These are phyloP conservation scores for Takifugu bimaculatus DNA, from an alignment of 2,113 vertebrate species.

Conservation along the genomic window DNA sequence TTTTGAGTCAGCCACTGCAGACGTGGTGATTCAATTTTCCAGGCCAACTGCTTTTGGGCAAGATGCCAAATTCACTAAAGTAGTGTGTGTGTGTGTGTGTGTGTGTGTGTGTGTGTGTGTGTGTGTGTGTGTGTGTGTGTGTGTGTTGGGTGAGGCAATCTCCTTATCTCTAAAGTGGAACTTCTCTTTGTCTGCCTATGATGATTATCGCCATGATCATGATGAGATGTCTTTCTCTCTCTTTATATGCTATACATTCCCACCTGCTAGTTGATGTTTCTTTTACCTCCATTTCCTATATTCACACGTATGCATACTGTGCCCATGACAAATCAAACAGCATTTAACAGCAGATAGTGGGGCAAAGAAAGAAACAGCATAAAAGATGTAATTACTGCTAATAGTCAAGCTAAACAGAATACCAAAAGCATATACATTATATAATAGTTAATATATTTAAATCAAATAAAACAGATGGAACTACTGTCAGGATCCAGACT, in stretches of 20 bases:
- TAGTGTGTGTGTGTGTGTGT: conserved; percentile 11
- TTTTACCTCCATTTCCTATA: conserved; percentile 34
- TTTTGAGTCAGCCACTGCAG: conserved; percentile 42
- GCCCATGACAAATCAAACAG: background rate
- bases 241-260: conserved; percentile 48
- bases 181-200: conserved; percentile 41
- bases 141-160: conserved; percentile 18
- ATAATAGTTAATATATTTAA: too few relatives aligned
- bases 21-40: conserved; percentile 54
- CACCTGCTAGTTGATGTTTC: conserved; percentile 51
- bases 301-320: background rate
- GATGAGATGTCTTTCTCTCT: conserved; percentile 55
- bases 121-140: too few relatives aligned
- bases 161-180: conserved; percentile 50
- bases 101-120: too few relatives aligned
- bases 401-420: too few relatives aligned
- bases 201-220: conserved; percentile 60
- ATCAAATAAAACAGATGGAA: too few relatives aligned
- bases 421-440: too few relatives aligned
- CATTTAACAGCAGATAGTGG: background rate
- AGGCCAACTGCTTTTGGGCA: conserved; percentile 55
- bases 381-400: background rate
- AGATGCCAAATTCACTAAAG: conserved; percentile 57
- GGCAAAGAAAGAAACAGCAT: background rate
- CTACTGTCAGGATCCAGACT: too few relatives aligned